phyloP scores from a whole-genome alignment of 1,140 invertebrate species.

The Dreissena polymorpha region DNA sequence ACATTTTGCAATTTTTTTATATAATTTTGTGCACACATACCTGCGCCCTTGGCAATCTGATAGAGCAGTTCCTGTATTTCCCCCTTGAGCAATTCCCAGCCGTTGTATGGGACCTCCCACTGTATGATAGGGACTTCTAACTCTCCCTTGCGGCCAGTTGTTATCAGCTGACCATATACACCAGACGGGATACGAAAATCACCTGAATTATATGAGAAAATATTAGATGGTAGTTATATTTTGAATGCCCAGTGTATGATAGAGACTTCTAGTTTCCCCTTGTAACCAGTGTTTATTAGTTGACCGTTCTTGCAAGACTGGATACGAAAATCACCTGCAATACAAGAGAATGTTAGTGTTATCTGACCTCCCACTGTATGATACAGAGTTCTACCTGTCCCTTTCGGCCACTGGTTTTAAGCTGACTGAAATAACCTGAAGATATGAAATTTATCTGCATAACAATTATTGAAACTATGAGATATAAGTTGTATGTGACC shows the following conservation, averaged over 20 bases:
- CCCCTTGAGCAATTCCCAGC: slow-evolving; percentile 72
- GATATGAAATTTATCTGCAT: too few species aligned
- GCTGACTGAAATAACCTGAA: too few species aligned
- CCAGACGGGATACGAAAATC: slow-evolving; percentile 50
- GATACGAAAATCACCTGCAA: too few species aligned
- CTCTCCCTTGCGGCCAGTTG: slow-evolving; percentile 20
- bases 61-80: slow-evolving; percentile 71
- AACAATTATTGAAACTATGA: too few species aligned
- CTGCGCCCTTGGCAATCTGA: slow-evolving; percentile 71
- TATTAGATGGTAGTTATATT: too few species aligned
- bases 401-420: too few species aligned
- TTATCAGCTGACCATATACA: slow-evolving; percentile 46
- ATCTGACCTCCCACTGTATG: too few species aligned
- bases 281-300: not conserved
- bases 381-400: too few species aligned
- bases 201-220: slow-evolving; percentile 22
- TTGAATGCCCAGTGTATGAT: not conserved
- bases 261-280: not conserved
- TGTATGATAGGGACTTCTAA: slow-evolving; percentile 66
- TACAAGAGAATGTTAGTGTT: too few species aligned
- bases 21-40: slow-evolving; percentile 53
- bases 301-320: too few species aligned
- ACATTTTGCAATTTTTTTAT: too few species aligned
- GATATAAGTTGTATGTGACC: too few species aligned
- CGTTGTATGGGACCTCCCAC: slow-evolving; percentile 72